Conservation (phyloP, 2,888 invertebrate genomes). For the Horisme vitalbata region DNA sequence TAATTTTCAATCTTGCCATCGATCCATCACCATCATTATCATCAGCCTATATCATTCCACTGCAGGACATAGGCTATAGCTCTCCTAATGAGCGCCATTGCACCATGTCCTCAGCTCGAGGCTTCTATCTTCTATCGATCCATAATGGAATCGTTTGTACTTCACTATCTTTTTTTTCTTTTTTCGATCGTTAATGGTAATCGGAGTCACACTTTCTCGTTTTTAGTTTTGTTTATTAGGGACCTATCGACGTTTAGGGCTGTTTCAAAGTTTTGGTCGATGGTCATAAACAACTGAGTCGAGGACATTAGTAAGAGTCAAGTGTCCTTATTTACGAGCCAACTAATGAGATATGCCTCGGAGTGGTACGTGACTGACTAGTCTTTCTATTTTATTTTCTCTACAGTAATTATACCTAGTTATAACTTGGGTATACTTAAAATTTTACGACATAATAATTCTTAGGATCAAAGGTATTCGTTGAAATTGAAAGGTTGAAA, state of each 20-base stretch:
- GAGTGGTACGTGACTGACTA: conserved; percentile 59
- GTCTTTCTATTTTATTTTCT: conserved; percentile 17
- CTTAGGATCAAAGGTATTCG: no score
- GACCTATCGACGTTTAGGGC: conserved; percentile 46
- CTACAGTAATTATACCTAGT: no score
- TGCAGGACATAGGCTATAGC: no score
- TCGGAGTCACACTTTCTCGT: conserved; percentile 46
- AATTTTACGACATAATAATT: no score
- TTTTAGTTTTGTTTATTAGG: conserved; percentile 49
- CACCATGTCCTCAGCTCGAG: no score
- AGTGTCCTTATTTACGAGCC: conserved; percentile 71
- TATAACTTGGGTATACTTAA: no score
- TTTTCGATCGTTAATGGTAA: conserved; percentile 45
- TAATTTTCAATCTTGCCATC: no score
- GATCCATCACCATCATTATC: no score
- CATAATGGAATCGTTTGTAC: neutral
- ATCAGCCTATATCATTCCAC: no score
- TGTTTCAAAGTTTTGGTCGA: conserved; percentile 59
- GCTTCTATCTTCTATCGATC: no score
- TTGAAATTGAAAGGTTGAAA: no score
- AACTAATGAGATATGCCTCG: conserved; percentile 67
- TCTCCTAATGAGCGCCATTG: no score
- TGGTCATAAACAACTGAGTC: conserved; percentile 68
- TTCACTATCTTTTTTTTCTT: conserved; percentile 5
- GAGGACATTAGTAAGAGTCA: conserved; percentile 71